These are phyloP conservation scores for Procambarus virginalis DNA, from an alignment of 1,140 invertebrate genomes.

Conservation along the genomic window DNA sequence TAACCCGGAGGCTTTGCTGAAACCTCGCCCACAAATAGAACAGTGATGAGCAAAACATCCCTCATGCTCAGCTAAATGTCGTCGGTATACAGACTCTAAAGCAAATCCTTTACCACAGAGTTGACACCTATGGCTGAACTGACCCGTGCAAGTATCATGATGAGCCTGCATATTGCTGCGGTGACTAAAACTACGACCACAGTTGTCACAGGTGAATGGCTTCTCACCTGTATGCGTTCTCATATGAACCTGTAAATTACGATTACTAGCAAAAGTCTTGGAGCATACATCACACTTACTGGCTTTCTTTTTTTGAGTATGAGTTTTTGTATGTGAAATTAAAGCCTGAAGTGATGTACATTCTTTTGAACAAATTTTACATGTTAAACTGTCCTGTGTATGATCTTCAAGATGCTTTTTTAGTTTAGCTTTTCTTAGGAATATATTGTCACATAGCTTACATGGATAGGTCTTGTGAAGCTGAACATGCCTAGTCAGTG, in stretches of 20 bases:
- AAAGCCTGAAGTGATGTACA: constrained; percentile 61
- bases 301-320: constrained; percentile 36
- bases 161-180: constrained; percentile 66
- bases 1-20: constrained; percentile 65
- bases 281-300: constrained; percentile 53
- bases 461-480: constrained; percentile 67
- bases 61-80: constrained; percentile 61
- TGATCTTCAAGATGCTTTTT: constrained; percentile 69
- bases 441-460: constrained; percentile 64
- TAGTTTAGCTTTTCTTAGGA: constrained; percentile 60
- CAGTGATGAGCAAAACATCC: constrained; percentile 63
- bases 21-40: constrained; percentile 61
- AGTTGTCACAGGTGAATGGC: constrained; percentile 65
- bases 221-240: constrained; percentile 66
- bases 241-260: constrained; percentile 61
- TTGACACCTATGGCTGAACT: constrained; percentile 59
- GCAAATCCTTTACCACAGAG: constrained; percentile 64
- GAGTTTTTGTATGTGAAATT: constrained; percentile 65
- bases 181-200: constrained; percentile 57
- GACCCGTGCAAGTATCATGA: constrained; percentile 61
- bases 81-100: constrained; percentile 62
- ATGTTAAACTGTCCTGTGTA: constrained; percentile 53
- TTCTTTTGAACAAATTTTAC: constrained; percentile 56
- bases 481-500: constrained; percentile 60
- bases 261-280: constrained; percentile 67